A percentile compares a stretch with the other conserved stretches of the same genome.
Conservation (phyloP, 2,888 invertebrate genomes). For the Drosophila gaucha region DNA sequence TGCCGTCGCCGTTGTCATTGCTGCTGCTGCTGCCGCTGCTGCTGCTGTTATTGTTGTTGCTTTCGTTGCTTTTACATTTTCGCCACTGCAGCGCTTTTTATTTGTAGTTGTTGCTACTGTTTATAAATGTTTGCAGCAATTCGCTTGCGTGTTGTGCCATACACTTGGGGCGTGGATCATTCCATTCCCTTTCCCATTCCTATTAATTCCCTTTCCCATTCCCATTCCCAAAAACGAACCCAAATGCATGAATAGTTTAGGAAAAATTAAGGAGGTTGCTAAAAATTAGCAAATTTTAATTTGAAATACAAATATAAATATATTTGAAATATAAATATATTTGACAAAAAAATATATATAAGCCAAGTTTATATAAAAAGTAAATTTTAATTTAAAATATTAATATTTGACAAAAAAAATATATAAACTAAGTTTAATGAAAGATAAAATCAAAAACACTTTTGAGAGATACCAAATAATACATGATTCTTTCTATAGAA, state of each 20-base stretch:
- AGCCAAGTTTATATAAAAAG: no score
- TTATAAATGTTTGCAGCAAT: conserved; percentile 49
- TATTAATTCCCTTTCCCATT: background rate
- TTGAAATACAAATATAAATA: no score
- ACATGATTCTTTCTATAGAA: no score
- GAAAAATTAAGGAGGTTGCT: no score
- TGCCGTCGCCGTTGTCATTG: conserved; percentile 50
- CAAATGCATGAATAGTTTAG: conserved; percentile 4
- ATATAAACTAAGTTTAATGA: no score
- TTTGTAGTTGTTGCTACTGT: conserved; percentile 22
- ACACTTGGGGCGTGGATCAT: conserved; percentile 60
- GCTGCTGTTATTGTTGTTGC: conserved; percentile 52
- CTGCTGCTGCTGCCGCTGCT: conserved; percentile 33
- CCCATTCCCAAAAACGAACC: background rate
- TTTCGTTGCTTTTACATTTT: conserved; percentile 67
- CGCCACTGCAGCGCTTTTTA: conserved; percentile 63
- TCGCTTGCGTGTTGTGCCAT: conserved; percentile 66
- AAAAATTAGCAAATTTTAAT: no score
- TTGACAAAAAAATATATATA: no score
- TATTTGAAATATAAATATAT: no score
- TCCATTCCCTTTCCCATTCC: background rate
- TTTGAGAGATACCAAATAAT: no score
- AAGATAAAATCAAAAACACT: no score
- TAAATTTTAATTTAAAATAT: no score
- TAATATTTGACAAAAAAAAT: no score